A percentile compares a stretch with the other conserved stretches of the same genome.
Conservation (phyloP, 2,113 vertebrate species). For the Anoplopoma fimbria region DNA sequence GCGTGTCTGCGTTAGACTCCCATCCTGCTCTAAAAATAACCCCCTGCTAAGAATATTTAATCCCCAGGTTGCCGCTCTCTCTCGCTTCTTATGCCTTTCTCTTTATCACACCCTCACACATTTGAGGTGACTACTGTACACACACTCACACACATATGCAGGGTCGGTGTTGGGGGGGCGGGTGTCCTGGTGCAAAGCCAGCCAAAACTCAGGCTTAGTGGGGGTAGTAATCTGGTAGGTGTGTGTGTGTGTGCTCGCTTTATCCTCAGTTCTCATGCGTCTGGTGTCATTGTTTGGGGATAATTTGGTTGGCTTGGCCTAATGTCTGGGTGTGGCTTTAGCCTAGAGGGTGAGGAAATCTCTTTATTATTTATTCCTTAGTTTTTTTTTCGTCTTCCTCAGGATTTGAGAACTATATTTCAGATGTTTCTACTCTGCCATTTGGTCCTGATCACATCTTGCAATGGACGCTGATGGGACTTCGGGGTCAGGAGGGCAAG, state of each 20-base stretch:
- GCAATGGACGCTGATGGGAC: neutral
- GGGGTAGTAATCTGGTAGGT: conserved; percentile 62
- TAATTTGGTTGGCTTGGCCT: conserved; percentile 14
- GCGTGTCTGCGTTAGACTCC: conserved; percentile 56
- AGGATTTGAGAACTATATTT: neutral
- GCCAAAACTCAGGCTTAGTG: conserved; percentile 56
- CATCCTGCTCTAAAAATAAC: conserved; percentile 80
- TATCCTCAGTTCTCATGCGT: conserved; percentile 29
- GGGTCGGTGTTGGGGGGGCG: neutral
- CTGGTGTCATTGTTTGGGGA: conserved; percentile 13
- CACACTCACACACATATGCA: neutral
- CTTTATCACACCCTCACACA: conserved; percentile 53
- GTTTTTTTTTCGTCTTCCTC: neutral
- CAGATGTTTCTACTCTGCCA: neutral
- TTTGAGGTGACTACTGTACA: conserved; percentile 35
- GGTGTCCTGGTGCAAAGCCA: conserved; percentile 40
- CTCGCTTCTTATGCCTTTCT: conserved; percentile 20
- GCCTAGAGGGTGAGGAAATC: neutral
- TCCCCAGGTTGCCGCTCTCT: conserved; percentile 64
- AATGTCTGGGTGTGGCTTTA: conserved; percentile 24
- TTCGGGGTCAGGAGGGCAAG: conserved; percentile 37
- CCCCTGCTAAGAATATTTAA: conserved; percentile 79
- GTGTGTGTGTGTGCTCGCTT: conserved; percentile 46
- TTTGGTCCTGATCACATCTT: conserved; percentile 4
- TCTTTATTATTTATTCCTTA: conserved; percentile 3